Base-by-base conservation (phyloP, 1,140 invertebrate species). In the Trichonephila clavata region DNA sequence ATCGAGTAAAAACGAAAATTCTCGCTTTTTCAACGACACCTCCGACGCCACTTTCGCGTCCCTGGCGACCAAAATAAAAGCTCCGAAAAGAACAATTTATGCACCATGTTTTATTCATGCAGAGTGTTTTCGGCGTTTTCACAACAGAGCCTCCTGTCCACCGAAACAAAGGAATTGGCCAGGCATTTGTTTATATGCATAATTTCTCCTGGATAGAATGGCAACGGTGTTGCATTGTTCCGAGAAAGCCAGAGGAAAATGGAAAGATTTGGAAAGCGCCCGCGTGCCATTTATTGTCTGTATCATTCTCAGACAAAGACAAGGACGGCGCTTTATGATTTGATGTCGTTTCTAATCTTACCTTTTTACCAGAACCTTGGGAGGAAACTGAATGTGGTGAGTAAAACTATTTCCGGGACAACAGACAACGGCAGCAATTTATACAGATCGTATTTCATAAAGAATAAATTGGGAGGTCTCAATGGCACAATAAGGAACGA, bases 121-220 rank as follows among this genome's bases (percentile, higher is more conserved):
- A 13, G 68, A 68, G 27, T 50, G 43, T 24, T 13, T 68, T 68
- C 65, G n/a, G 68, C 68, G 32, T 77, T 77, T 77, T 77, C 39
- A 77, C 16, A 27, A 77, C 68, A 77, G 24, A 77, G 24, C 68
- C 68, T 13, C 10, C 68, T 32, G 68, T 77, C 68, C 68, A 32
- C 24, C 27, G 68, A 77, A 77, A 77, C 68, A 77, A 77, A 77
- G 68, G 68, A 77, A 77, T 77, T 77, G 68, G 24, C 27, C 68
- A 77, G 65, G n/a, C 60, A 61, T 61, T 16, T 77, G 39, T 77
- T 39, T 32, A 77, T 32, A 77, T 14, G 4, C 68, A 77, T 77
- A 77, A 77, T 77, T 77, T 24, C 68, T 77, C 14, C 68, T 3
- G 68, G 16, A 32, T 27, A 0, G 68, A 39, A 32, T 77, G 68